These are phyloP conservation scores for Istiophorus platypterus DNA, from an alignment of 2,113 vertebrate species.

Conservation along the genomic window DNA sequence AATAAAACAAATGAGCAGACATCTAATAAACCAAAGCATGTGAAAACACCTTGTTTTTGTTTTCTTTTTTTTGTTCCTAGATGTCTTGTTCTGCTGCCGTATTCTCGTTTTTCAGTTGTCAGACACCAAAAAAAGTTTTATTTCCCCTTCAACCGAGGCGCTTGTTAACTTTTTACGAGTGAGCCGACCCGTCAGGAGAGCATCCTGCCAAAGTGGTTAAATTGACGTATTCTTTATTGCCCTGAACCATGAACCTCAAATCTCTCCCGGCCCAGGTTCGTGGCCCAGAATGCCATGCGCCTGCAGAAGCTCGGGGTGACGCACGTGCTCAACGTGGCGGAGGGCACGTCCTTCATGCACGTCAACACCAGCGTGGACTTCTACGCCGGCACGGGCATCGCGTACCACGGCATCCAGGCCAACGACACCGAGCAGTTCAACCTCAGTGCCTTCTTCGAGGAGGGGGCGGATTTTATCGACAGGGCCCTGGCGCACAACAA, in stretches of 20 bases:
- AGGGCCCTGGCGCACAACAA: constrained; percentile 93
- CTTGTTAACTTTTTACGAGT: neutral
- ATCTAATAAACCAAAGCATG: neutral
- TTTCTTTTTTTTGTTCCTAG: neutral
- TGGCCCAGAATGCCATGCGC: constrained; percentile 92
- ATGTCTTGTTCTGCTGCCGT: constrained; percentile 33
- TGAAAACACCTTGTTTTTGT: neutral
- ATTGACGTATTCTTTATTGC: neutral
- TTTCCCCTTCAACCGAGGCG: neutral
- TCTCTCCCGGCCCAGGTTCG: constrained; percentile 84
- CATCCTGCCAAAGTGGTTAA: neutral
- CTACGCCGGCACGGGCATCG: constrained; percentile 94
- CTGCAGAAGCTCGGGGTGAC: constrained; percentile 95
- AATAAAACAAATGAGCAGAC: neutral
- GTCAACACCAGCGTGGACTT: constrained; percentile 96
- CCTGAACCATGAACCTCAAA: constrained; percentile 43
- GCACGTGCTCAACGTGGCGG: constrained; percentile 95
- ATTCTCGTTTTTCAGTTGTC: neutral
- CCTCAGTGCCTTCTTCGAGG: constrained; percentile 96
- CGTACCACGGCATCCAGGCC: constrained; percentile 94
- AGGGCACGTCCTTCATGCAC: constrained; percentile 99
- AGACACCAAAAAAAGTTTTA: neutral
- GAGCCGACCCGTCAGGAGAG: constrained; percentile 3
- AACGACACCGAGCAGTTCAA: constrained; percentile 95
- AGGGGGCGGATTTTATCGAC: constrained; percentile 95